phyloP scores from a whole-genome alignment of 2,797 vertebrate species.

The Micromesistius poutassou region DNA sequence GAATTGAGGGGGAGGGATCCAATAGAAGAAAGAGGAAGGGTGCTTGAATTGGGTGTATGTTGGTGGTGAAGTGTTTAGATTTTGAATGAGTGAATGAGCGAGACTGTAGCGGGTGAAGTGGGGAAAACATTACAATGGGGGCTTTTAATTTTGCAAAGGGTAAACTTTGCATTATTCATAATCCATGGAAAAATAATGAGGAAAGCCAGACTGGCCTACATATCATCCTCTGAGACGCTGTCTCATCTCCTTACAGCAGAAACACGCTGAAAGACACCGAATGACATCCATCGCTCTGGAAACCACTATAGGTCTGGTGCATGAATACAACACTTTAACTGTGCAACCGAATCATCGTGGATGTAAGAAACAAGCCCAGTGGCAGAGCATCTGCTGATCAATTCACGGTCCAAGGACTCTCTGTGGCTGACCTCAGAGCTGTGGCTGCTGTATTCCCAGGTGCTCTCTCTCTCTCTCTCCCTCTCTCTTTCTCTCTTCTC shows the following conservation, averaged over 20 bases:
- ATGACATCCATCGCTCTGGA: too few species aligned
- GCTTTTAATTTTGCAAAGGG: constrained; percentile 31
- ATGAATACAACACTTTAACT: too few species aligned
- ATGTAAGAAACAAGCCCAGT: background rate
- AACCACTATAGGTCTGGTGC: too few species aligned
- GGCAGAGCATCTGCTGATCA: background rate
- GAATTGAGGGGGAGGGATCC: constrained; percentile 23
- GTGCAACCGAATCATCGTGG: too few species aligned
- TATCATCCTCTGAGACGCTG: constrained; percentile 42
- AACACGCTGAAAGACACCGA: too few species aligned
- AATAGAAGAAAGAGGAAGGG: too few species aligned
- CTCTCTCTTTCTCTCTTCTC: constrained; percentile 12
- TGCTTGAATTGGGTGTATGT: too few species aligned
- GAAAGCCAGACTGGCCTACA: constrained; percentile 54
- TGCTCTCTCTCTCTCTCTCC: constrained; percentile 4
- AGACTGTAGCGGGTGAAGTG: constrained; percentile 33
- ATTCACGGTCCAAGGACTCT: constrained; percentile 30
- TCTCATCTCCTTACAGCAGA: constrained; percentile 18
- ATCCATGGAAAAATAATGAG: constrained; percentile 51
- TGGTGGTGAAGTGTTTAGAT: too few species aligned
- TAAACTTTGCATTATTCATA: constrained; percentile 68
- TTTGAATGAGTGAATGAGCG: too few species aligned
- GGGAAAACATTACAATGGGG: background rate
- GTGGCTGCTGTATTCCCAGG: background rate
- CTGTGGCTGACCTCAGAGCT: constrained; percentile 31